Conservation (phyloP, 2,888 invertebrate genomes). For the Tyria jacobaeae region DNA sequence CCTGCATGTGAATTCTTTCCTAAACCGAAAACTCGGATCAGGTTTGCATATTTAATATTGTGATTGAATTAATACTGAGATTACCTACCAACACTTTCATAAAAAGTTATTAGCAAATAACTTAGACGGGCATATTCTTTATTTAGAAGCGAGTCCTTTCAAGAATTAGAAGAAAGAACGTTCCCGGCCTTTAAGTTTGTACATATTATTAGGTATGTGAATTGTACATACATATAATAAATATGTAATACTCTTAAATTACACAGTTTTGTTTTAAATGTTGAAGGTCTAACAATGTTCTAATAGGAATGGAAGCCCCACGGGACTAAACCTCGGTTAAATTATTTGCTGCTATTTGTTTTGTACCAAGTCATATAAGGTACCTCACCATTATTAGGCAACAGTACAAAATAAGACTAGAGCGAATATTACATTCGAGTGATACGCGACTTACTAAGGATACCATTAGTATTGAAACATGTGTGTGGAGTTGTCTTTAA, state of each 20-base stretch:
- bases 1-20: slow-evolving; percentile 73
- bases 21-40: slow-evolving; percentile 64
- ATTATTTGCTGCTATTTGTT: slow-evolving; percentile 39
- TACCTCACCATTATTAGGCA: neutral
- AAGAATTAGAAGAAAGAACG: slow-evolving; percentile 50
- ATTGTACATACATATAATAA: neutral
- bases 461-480: neutral
- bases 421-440: neutral
- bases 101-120: slow-evolving; percentile 72
- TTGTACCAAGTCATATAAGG: neutral
- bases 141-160: slow-evolving; percentile 55
- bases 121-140: slow-evolving; percentile 58
- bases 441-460: neutral
- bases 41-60: slow-evolving; percentile 75
- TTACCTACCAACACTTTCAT: slow-evolving; percentile 65
- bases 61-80: slow-evolving; percentile 67
- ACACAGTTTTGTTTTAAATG: slow-evolving; percentile 19
- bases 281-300: slow-evolving; percentile 52
- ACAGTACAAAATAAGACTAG: neutral
- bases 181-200: slow-evolving; percentile 20
- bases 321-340: slow-evolving; percentile 50
- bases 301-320: slow-evolving; percentile 59
- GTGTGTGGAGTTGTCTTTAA: too few relatives aligned
- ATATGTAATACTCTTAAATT: slow-evolving; percentile 25
- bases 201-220: neutral